These are phyloP conservation scores for Drosophila leonis DNA, from an alignment of 2,888 invertebrate species.

Conservation along the genomic window DNA sequence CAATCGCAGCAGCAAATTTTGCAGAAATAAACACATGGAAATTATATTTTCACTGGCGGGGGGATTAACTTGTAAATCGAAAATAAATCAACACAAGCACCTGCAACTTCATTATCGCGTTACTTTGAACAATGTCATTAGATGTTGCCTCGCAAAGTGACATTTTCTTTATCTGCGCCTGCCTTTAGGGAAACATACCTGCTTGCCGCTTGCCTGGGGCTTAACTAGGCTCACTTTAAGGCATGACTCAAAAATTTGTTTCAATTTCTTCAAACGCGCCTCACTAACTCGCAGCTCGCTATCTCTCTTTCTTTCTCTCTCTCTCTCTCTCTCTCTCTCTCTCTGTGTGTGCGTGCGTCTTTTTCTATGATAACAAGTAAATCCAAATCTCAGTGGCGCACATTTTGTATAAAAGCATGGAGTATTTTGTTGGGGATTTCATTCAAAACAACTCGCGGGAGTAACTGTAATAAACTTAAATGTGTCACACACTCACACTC, in stretches of 20 bases:
- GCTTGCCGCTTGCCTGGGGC: conserved; percentile 4
- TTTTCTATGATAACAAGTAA: conserved; percentile 51
- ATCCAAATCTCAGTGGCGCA: conserved; percentile 65
- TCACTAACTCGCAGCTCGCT: background rate
- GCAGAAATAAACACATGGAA: conserved; percentile 70
- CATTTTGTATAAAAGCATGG: conserved; percentile 56
- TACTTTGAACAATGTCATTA: conserved; percentile 39
- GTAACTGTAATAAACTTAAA: conserved; percentile 76
- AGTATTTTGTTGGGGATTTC: conserved; percentile 75
- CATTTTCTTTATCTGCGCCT: background rate
- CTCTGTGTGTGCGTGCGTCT: background rate
- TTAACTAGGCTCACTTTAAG: conserved; percentile 40
- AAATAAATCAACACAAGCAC: conserved; percentile 71
- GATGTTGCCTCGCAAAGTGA: conserved; percentile 15
- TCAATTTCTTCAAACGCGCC: conserved; percentile 56
- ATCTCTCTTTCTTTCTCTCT: too few relatives aligned
- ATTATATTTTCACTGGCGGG: conserved; percentile 73
- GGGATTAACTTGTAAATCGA: conserved; percentile 75
- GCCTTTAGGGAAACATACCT: background rate
- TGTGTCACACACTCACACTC: conserved; percentile 36
- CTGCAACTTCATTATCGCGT: conserved; percentile 52
- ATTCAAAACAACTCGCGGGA: conserved; percentile 68
- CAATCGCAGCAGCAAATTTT: conserved; percentile 62
- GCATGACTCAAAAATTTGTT: conserved; percentile 62
- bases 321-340: background rate